Percentiles rank a stretch among this genome's conserved stretches.
These are phyloP conservation scores for Rutilus rutilus DNA, from an alignment of 2,113 vertebrate species.

Conservation along the genomic window DNA sequence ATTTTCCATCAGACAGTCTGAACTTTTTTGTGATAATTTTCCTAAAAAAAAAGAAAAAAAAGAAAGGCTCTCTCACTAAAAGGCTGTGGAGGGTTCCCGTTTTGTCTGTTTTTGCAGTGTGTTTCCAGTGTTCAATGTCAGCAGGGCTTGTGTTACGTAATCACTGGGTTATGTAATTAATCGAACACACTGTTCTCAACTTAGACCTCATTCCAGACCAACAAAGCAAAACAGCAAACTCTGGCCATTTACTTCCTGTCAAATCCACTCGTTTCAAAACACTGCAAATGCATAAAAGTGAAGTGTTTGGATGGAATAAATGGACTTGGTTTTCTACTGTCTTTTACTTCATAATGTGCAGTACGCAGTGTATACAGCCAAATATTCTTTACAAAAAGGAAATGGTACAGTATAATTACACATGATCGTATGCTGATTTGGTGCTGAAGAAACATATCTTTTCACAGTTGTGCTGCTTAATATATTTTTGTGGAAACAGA, in stretches of 20 bases:
- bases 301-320: background rate
- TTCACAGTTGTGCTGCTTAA: too few species aligned
- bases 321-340: background rate
- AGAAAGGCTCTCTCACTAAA: background rate
- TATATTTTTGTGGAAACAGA: too few species aligned
- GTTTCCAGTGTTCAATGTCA: constrained; percentile 43
- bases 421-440: background rate
- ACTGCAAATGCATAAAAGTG: background rate
- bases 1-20: constrained; percentile 7
- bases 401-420: background rate
- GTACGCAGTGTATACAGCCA: too few species aligned
- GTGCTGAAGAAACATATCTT: too few species aligned
- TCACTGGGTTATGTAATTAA: constrained; percentile 7
- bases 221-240: background rate
- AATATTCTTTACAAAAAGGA: background rate
- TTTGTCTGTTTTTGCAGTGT: constrained; percentile 1
- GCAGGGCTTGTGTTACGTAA: constrained; percentile 32
- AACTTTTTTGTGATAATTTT: background rate
- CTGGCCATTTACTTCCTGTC: constrained; percentile 2
- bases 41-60: too few species aligned
- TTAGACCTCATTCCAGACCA: constrained; percentile 3
- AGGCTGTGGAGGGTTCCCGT: background rate
- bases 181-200: background rate
- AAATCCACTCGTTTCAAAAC: background rate
- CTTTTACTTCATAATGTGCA: too few species aligned